Evolutionary conservation across 2,888 invertebrate genomes (phyloP).

Genomic region (Linnaemya vulpina): DNA sequence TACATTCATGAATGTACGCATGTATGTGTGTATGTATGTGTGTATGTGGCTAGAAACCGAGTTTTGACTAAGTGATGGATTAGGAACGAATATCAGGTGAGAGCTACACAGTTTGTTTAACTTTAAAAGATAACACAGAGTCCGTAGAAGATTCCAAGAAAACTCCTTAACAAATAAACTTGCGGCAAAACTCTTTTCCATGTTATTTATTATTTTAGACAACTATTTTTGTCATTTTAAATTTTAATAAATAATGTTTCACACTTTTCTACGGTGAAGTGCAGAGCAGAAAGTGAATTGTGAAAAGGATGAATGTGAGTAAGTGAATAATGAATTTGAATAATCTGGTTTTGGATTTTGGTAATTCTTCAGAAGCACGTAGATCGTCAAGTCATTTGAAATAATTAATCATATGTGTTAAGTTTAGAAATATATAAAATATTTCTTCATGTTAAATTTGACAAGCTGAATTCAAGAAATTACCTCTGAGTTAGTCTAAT

Average conservation of each 20-base stretch:
- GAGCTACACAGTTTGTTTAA: not conserved
- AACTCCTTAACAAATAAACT: not conserved
- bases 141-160: not conserved
- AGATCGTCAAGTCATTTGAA: too few species aligned
- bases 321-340: too few species aligned
- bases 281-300: not conserved
- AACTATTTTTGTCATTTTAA: not conserved
- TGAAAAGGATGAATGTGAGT: too few species aligned
- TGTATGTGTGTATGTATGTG: not conserved
- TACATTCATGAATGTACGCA: not conserved
- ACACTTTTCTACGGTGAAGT: not conserved
- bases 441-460: too few species aligned
- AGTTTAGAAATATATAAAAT: too few species aligned
- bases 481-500: too few species aligned
- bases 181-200: not conserved
- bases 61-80: conserved; percentile 32
- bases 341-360: too few species aligned
- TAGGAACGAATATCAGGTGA: not conserved
- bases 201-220: not conserved
- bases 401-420: too few species aligned
- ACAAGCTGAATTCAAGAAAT: too few species aligned
- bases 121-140: not conserved
- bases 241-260: not conserved
- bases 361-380: too few species aligned
- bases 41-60: not conserved